Conservation (phyloP, 2,888 invertebrate species). For the Macrosoma leucophasiata region DNA sequence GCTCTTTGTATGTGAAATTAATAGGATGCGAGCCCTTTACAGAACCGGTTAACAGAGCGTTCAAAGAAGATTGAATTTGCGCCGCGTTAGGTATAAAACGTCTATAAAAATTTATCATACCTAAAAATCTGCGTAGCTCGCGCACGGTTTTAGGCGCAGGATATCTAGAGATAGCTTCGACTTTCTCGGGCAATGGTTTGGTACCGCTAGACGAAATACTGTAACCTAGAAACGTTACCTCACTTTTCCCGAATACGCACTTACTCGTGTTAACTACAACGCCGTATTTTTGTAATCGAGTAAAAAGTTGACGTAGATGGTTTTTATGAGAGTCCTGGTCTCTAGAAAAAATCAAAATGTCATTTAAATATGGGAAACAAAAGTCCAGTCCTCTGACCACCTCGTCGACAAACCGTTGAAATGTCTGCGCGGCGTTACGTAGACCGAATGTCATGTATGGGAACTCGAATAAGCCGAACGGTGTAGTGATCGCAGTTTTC, state of each 20-base stretch:
- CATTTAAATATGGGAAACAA: slow-evolving; percentile 33
- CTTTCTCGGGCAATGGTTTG: slow-evolving; percentile 30
- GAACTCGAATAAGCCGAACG: slow-evolving; percentile 37
- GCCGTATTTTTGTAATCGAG: slow-evolving; percentile 21
- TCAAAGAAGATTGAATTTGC: slow-evolving; percentile 32
- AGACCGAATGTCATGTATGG: slow-evolving; percentile 38
- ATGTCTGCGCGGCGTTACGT: slow-evolving; percentile 43
- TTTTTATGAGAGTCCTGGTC: slow-evolving; percentile 14
- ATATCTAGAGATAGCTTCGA: slow-evolving; percentile 21
- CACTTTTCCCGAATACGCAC: slow-evolving; percentile 23
- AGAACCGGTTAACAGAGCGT: slow-evolving; percentile 24
- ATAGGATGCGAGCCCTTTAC: slow-evolving; percentile 30
- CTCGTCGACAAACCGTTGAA: slow-evolving; percentile 40
- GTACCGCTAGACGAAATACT: slow-evolving; percentile 26
- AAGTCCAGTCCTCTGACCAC: slow-evolving; percentile 10
- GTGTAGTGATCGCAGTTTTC: slow-evolving; percentile 37
- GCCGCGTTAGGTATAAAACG: slow-evolving; percentile 15
- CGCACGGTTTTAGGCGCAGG: slow-evolving; percentile 22
- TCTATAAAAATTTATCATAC: slow-evolving; percentile 17
- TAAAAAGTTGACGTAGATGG: slow-evolving; percentile 24
- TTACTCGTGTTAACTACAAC: slow-evolving; percentile 25
- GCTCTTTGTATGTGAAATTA: slow-evolving; percentile 17
- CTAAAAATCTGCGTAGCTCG: slow-evolving; percentile 24
- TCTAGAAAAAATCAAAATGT: slow-evolving; percentile 28
- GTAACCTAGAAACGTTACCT: slow-evolving; percentile 23